Evolutionary conservation across 2,888 invertebrate species (phyloP).

Genomic region (Patella caerulea): DNA sequence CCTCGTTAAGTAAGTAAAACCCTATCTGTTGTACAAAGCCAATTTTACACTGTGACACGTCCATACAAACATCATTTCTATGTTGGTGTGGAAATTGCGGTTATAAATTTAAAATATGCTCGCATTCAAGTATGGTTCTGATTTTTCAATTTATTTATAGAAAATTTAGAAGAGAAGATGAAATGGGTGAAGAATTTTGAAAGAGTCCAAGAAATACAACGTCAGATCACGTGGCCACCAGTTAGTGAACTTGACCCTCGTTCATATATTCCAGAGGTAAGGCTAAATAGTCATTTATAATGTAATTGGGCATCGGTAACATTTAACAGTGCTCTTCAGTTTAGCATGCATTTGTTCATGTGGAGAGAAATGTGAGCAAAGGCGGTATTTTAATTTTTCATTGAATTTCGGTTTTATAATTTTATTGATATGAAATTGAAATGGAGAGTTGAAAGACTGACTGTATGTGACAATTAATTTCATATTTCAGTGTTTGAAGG

Average conservation of each 20-base stretch:
- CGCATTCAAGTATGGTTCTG: not conserved
- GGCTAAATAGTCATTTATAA: slow-evolving; percentile 12
- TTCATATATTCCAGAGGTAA: slow-evolving; percentile 75
- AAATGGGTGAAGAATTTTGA: slow-evolving; percentile 80
- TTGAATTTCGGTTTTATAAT: too few relatives aligned
- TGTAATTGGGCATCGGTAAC: too few relatives aligned
- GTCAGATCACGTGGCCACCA: slow-evolving; percentile 77
- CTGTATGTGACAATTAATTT: slow-evolving; percentile 2
- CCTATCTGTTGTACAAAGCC: too few relatives aligned
- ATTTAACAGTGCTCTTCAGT: too few relatives aligned
- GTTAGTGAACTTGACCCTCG: slow-evolving; percentile 77
- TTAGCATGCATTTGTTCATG: too few relatives aligned
- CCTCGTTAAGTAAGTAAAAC: slow-evolving; percentile 74
- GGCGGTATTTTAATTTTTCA: too few relatives aligned
- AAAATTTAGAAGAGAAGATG: slow-evolving; percentile 78
- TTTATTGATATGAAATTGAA: too few relatives aligned
- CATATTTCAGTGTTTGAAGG: slow-evolving; percentile 74
- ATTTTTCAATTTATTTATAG: slow-evolving; percentile 62
- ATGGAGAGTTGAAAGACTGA: too few relatives aligned
- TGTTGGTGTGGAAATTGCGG: not conserved
- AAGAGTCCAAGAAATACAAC: slow-evolving; percentile 77
- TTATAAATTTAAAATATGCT: not conserved
- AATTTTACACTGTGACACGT: too few relatives aligned
- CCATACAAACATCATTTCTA: too few relatives aligned
- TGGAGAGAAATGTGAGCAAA: too few relatives aligned